These are phyloP conservation scores for Nasua narica DNA, from an alignment of 2,797 vertebrate genomes.

Conservation along the genomic window DNA sequence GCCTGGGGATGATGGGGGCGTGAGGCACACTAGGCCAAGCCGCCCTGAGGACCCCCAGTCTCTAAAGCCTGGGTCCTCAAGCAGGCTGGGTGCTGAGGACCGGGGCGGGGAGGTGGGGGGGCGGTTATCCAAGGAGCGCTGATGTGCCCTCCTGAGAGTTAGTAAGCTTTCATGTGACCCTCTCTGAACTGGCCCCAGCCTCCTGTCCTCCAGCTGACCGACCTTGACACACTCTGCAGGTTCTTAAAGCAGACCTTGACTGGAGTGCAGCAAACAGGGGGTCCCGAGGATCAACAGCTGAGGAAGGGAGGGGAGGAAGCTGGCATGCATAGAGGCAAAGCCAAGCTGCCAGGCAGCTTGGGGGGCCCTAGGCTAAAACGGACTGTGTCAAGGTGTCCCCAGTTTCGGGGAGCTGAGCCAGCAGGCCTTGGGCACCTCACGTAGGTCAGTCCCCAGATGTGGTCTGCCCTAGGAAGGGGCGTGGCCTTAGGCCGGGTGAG, in stretches of 20 bases:
- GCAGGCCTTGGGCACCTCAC: background rate
- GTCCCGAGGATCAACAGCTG: too few relatives aligned
- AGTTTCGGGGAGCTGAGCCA: background rate
- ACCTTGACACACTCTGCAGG: background rate
- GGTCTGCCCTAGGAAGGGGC: background rate
- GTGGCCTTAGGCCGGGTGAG: background rate
- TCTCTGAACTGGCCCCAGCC: background rate
- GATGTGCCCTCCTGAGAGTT: background rate
- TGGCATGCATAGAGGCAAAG: background rate
- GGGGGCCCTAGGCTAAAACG: background rate
- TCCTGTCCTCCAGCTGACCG: background rate
- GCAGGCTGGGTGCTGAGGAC: background rate
- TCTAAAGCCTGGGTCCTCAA: background rate
- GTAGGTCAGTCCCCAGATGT: too few relatives aligned
- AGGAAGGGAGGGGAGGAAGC: too few relatives aligned
- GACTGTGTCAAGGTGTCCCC: background rate
- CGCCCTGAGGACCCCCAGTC: background rate
- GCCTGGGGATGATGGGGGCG: constrained; percentile 60
- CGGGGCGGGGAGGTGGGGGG: background rate
- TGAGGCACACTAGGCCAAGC: constrained; percentile 17
- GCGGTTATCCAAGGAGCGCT: background rate
- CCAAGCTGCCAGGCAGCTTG: background rate
- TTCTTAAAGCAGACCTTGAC: background rate
- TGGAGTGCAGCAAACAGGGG: background rate
- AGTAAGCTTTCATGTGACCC: background rate